These are phyloP conservation scores for Phortica variegata DNA, from an alignment of 1,140 invertebrate genomes.

Conservation along the genomic window DNA sequence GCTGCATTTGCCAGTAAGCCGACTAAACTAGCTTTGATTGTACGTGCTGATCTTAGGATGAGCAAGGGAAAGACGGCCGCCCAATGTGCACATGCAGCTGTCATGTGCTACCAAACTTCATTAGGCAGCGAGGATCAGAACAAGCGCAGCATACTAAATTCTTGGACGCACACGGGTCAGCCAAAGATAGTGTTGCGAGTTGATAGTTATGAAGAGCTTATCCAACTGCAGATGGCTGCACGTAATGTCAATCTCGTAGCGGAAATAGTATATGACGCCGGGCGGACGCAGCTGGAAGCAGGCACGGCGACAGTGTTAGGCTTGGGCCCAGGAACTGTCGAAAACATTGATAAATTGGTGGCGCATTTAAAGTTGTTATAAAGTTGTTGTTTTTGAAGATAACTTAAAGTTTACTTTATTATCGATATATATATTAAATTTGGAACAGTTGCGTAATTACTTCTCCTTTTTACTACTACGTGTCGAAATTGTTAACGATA, in stretches of 20 bases:
- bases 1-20: conserved; percentile 6
- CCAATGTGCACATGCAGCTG: conserved; percentile 79
- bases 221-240: conserved; percentile 61
- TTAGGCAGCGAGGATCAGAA: conserved; percentile 52
- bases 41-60: conserved; percentile 77
- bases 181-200: conserved; percentile 72
- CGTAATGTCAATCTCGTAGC: conserved; percentile 62
- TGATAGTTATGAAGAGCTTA: conserved; percentile 60
- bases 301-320: conserved; percentile 74
- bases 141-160: conserved; percentile 56
- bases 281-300: conserved; percentile 70
- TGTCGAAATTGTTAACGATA: conserved; percentile 53
- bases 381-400: conserved; percentile 14
- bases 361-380: conserved; percentile 70
- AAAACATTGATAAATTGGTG: conserved; percentile 69
- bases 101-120: conserved; percentile 64
- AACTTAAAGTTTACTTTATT: conserved; percentile 6
- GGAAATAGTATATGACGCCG: conserved; percentile 72
- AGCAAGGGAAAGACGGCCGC: conserved; percentile 79
- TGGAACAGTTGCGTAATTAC: background rate
- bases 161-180: conserved; percentile 71
- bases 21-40: conserved; percentile 74
- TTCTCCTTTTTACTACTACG: conserved; percentile 13
- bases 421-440: conserved; percentile 12
- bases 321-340: conserved; percentile 69